These are phyloP conservation scores for Rhabdophis nuchalis DNA, from an alignment of 2,797 vertebrate genomes.

Conservation along the genomic window DNA sequence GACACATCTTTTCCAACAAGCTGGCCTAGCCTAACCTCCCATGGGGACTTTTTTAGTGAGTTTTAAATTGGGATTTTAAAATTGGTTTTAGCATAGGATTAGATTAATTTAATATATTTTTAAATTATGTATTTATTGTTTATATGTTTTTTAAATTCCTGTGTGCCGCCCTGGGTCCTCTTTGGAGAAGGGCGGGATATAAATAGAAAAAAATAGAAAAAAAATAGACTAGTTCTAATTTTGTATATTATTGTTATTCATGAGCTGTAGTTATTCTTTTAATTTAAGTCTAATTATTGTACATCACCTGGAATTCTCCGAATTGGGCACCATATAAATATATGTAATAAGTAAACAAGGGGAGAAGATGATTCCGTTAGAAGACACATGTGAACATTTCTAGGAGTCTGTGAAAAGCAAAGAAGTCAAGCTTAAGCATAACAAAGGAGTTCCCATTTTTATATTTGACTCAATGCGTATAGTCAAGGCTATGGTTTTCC, in stretches of 20 bases:
- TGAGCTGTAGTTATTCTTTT: not conserved
- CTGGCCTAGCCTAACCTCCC: too few species aligned
- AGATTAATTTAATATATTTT: too few species aligned
- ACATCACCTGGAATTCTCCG: not conserved
- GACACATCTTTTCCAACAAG: too few species aligned
- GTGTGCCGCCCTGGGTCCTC: too few species aligned
- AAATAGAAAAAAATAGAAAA: too few species aligned
- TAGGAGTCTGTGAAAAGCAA: not conserved
- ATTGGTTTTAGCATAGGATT: too few species aligned
- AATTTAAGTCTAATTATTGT: not conserved
- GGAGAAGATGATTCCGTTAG: not conserved
- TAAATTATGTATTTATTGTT: too few species aligned
- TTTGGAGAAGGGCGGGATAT: too few species aligned
- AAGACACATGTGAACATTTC: not conserved
- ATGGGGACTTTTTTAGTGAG: too few species aligned
- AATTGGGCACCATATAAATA: not conserved
- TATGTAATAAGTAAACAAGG: not conserved
- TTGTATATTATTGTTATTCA: not conserved
- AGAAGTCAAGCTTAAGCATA: not conserved
- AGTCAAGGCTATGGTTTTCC: too few species aligned
- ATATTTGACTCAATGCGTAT: not conserved
- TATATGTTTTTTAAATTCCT: too few species aligned
- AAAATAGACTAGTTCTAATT: not conserved
- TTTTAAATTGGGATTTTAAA: too few species aligned
- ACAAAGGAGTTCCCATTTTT: not conserved